Evolutionary conservation across 2,797 vertebrate species (phyloP).

Genomic region (Siniperca scherzeri): DNA sequence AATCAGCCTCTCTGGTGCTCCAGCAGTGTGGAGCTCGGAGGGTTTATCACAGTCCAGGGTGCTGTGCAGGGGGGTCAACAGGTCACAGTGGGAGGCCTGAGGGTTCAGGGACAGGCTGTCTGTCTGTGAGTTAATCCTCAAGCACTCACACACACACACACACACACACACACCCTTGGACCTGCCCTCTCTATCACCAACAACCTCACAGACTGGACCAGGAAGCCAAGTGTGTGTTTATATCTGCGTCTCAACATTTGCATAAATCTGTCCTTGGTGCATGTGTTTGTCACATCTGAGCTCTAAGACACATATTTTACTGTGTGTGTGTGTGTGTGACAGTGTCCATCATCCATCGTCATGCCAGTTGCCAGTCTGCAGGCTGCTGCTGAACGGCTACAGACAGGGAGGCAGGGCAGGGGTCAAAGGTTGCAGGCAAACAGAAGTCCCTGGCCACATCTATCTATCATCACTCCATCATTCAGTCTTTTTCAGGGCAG

Average conservation of each 20-base stretch:
- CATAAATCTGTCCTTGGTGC: conserved; percentile 38
- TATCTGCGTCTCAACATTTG: conserved; percentile 13
- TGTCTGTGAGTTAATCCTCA: conserved; percentile 77
- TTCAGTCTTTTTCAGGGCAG: conserved; percentile 54
- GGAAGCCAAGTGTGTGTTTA: conserved; percentile 39
- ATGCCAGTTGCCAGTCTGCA: conserved; percentile 3
- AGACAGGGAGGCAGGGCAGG: conserved; percentile 43
- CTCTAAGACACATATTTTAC: conserved; percentile 2
- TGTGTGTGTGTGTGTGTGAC: neutral
- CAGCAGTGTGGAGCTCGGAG: conserved; percentile 17
- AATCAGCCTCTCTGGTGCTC: conserved; percentile 3
- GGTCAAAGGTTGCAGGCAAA: conserved; percentile 71
- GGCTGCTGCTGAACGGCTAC: conserved; percentile 12
- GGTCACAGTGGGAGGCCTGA: conserved; percentile 62
- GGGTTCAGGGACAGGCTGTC: conserved; percentile 67
- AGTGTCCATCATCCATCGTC: conserved; percentile 23
- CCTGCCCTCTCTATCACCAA: conserved; percentile 39
- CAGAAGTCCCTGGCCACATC: conserved; percentile 69
- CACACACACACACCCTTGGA: conserved; percentile 38
- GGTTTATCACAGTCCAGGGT: conserved; percentile 47
- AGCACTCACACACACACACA: conserved; percentile 34
- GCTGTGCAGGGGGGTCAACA: conserved; percentile 54
- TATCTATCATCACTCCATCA: conserved; percentile 70
- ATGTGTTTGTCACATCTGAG: conserved; percentile 18
- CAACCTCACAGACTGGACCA: conserved; percentile 3